A percentile compares a stretch with the other conserved stretches of the same genome.
Conservation (phyloP, 1,140 invertebrate genomes). For the Thaumetopoea pityocampa region DNA sequence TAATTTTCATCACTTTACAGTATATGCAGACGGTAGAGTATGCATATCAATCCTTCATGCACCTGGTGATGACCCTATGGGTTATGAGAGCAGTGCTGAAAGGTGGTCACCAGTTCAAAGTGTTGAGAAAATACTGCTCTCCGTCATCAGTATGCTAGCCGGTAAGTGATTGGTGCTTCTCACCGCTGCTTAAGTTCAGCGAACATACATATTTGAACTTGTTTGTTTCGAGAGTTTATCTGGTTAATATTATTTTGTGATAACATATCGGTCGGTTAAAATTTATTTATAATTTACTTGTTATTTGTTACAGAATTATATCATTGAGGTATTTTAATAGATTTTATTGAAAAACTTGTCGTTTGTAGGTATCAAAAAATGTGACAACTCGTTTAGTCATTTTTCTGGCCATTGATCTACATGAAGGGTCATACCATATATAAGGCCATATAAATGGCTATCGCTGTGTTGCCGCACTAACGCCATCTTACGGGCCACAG, state of each 20-base stretch:
- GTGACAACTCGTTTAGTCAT: too few relatives aligned
- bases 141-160: constrained; percentile 98
- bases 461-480: too few relatives aligned
- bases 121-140: constrained; percentile 98
- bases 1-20: constrained; percentile 31
- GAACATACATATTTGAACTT: background rate
- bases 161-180: too few relatives aligned
- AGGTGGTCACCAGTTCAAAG: constrained; percentile 97
- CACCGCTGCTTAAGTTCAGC: background rate
- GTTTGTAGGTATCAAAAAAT: too few relatives aligned
- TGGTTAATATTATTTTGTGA: background rate
- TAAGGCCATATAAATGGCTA: too few relatives aligned
- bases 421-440: too few relatives aligned
- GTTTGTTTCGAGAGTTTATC: background rate
- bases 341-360: too few relatives aligned
- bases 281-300: too few relatives aligned
- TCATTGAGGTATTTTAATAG: too few relatives aligned
- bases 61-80: constrained; percentile 99
- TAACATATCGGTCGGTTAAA: background rate
- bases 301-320: too few relatives aligned
- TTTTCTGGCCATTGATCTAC: too few relatives aligned
- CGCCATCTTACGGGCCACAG: too few relatives aligned
- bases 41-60: constrained; percentile 99
- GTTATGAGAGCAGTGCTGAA: constrained; percentile 98
- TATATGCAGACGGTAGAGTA: constrained; percentile 97